Evolutionary conservation across 2,113 vertebrate species (phyloP), one percentile per base, ranked within the genome.

Genomic region (Beaufortia kweichowensis): DNA sequence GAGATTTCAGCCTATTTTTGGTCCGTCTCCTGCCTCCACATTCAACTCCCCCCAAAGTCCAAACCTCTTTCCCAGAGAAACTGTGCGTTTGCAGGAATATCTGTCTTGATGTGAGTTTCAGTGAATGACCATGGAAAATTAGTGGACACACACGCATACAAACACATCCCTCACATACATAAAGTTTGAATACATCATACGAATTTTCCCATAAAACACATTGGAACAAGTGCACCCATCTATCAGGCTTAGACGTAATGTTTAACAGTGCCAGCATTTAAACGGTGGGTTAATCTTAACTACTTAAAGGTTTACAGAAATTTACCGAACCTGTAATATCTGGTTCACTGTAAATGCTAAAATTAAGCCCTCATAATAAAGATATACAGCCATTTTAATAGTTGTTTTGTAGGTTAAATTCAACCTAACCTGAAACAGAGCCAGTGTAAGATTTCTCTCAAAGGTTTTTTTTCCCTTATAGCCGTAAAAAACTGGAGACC

Each of bases 51-150:
- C 87, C 82, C 11, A 87, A 87, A 77, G 83, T 83, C 79, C 83
- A 53, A 75, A 60, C 21, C 81, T 84, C 57, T 88, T 92, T 90
- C 91, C 87, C 90, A 92, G 86, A 86, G 69, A 86, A 82, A 29
- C 86, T 80, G 56, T 82, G 81, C 70, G 79, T 83, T 78, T 83
- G 83, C 14, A 74, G 26, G 55, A 48, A 61, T 61, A 61, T 74
- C 5, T 26, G n/a, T 46, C 14, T 43, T 62, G 35, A 46, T 53
- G 61, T 53, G 19, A 8, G 19, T 53, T 53, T 53, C 4, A 57
- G 2, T 35, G 26, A n/a, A 8, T 63, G 46, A 57, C 28, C 55
- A 39, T 62, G 9, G 21, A 68, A 59, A 35, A 39, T 10, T n/a
- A 74, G 29, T 41, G 33, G 82, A 76, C 79, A 73, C 70, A 81